Conservation (phyloP, 2,888 invertebrate genomes). For the Syrphus vitripennis region DNA sequence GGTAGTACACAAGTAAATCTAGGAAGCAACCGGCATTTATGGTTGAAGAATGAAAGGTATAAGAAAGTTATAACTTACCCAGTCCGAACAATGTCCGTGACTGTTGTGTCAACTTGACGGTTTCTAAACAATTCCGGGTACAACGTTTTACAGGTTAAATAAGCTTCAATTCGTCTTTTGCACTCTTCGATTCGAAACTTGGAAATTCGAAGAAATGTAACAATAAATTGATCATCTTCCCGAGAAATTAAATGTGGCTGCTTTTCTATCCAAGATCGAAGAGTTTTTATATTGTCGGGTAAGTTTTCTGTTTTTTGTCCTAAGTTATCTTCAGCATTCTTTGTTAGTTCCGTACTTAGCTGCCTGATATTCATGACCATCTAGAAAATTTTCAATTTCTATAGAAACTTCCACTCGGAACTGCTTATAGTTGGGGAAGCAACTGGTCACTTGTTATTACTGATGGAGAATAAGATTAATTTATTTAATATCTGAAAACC, state of each 20-base stretch:
- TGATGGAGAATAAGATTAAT: neutral
- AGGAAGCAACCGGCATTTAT: too few relatives aligned
- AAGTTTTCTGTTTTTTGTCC: constrained; percentile 81
- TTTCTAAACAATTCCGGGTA: constrained; percentile 76
- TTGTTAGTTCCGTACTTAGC: constrained; percentile 74
- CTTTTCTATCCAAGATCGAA: constrained; percentile 82
- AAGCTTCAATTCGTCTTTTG: constrained; percentile 76
- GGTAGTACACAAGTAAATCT: constrained; percentile 29
- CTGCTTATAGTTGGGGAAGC: neutral
- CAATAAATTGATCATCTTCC: constrained; percentile 76
- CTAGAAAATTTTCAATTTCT: neutral
- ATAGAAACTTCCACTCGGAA: neutral
- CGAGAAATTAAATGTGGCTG: constrained; percentile 81
- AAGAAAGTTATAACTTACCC: constrained; percentile 73
- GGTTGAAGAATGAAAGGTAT: neutral
- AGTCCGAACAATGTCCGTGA: constrained; percentile 75
- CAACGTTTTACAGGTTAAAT: constrained; percentile 74
- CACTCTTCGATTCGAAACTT: constrained; percentile 77
- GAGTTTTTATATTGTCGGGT: constrained; percentile 80
- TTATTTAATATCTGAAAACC: neutral
- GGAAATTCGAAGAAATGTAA: constrained; percentile 76
- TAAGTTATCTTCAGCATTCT: constrained; percentile 80
- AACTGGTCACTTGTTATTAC: neutral
- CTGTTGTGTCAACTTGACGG: constrained; percentile 74
- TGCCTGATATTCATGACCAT: neutral